Conservation (phyloP, 2,888 invertebrate genomes). For the Chrysolina haemoptera region DNA sequence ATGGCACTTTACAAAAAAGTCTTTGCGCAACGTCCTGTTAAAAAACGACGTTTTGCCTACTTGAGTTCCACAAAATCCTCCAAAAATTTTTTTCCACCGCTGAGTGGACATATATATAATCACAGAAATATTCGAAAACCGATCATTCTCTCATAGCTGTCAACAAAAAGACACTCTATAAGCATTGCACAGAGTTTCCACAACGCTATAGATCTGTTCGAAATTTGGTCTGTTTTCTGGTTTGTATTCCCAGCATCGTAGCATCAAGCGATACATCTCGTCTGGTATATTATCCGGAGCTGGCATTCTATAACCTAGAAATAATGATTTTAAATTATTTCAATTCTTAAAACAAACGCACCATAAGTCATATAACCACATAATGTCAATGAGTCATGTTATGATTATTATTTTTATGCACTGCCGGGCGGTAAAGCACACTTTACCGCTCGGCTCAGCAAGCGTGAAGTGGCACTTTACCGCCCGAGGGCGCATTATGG, state of each 20-base stretch:
- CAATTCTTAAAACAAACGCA: neutral
- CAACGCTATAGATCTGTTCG: slow-evolving; percentile 86
- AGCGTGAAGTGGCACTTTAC: no score
- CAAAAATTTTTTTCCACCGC: slow-evolving; percentile 30
- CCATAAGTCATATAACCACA: neutral
- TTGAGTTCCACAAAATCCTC: slow-evolving; percentile 12
- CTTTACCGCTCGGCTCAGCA: no score
- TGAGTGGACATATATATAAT: slow-evolving; percentile 40
- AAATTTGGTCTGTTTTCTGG: slow-evolving; percentile 94
- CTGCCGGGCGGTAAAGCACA: no score
- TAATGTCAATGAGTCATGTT: neutral
- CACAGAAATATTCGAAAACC: slow-evolving; percentile 37
- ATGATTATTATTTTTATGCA: no score
- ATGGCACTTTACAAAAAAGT: slow-evolving; percentile 27
- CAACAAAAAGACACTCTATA: slow-evolving; percentile 65
- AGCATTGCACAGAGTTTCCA: slow-evolving; percentile 75
- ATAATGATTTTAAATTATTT: neutral
- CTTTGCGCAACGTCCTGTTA: neutral
- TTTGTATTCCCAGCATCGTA: slow-evolving; percentile 94
- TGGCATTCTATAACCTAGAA: slow-evolving; percentile 92
- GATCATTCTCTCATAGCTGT: slow-evolving; percentile 29
- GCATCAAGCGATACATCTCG: slow-evolving; percentile 91
- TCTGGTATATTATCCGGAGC: slow-evolving; percentile 91
- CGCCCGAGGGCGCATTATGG: no score
- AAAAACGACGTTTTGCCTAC: neutral